phyloP scores from a whole-genome alignment of 2,113 vertebrate genomes.

The Melanotaenia duboulayi region DNA sequence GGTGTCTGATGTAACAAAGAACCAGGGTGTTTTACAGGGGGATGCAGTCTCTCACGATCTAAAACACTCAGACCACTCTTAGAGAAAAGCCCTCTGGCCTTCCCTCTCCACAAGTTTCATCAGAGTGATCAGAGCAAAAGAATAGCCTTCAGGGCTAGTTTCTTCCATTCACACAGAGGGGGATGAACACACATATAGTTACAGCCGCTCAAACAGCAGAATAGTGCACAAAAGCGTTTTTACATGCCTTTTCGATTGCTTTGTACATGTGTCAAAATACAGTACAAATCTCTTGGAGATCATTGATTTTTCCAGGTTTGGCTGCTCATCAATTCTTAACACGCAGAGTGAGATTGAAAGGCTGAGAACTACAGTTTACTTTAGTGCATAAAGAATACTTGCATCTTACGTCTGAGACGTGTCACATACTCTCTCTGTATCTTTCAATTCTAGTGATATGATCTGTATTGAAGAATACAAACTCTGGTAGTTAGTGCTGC shows the following conservation, averaged over 20 bases:
- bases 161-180: slow-evolving; percentile 67
- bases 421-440: slow-evolving; percentile 39
- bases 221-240: slow-evolving; percentile 49
- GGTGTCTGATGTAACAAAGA: slow-evolving; percentile 75
- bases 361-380: slow-evolving; percentile 19
- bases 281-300: slow-evolving; percentile 70
- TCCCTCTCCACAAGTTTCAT: slow-evolving; percentile 78
- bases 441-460: slow-evolving; percentile 53
- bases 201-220: slow-evolving; percentile 30
- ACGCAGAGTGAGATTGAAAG: slow-evolving; percentile 60
- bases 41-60: slow-evolving; percentile 65
- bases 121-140: slow-evolving; percentile 76
- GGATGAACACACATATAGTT: slow-evolving; percentile 36
- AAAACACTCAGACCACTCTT: slow-evolving; percentile 67
- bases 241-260: slow-evolving; percentile 65
- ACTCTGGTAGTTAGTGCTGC: slow-evolving; percentile 63
- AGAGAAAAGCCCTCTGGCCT: slow-evolving; percentile 77
- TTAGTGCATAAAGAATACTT: slow-evolving; percentile 28
- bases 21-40: slow-evolving; percentile 57
- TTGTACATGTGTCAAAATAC: slow-evolving; percentile 69
- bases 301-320: slow-evolving; percentile 72
- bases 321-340: slow-evolving; percentile 75
- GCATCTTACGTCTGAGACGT: slow-evolving; percentile 34
- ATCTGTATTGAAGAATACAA: slow-evolving; percentile 54
- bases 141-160: slow-evolving; percentile 75